These are phyloP conservation scores for Thysanoteuthis rhombus DNA, from an alignment of 2,888 invertebrate genomes.

Conservation along the genomic window DNA sequence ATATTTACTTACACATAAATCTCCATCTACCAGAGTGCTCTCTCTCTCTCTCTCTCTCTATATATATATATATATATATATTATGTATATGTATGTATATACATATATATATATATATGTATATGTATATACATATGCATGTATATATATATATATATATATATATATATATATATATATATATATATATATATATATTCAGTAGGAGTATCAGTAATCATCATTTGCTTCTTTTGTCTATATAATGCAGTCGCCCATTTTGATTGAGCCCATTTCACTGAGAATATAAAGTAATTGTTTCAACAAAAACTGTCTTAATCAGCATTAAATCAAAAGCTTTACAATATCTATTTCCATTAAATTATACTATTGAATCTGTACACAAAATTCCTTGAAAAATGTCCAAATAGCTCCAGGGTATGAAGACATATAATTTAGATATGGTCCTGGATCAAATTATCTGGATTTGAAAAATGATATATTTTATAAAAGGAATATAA, in stretches of 20 bases:
- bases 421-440: neutral
- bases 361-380: neutral
- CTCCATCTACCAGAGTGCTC: no score
- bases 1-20: no score
- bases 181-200: no score
- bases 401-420: neutral
- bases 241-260: neutral
- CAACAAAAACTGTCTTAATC: neutral
- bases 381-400: neutral
- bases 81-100: no score
- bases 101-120: no score
- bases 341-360: neutral
- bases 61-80: no score
- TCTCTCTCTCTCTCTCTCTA: no score
- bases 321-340: neutral
- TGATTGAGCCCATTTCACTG: neutral
- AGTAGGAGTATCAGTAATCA: neutral
- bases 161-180: no score
- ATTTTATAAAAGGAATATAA: neutral
- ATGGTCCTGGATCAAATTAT: neutral
- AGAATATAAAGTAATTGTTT: neutral
- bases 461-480: neutral
- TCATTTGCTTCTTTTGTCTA: neutral
- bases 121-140: no score
- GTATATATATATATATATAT: no score